Conservation (phyloP, 2,888 invertebrate species). For the Luperina nickerlii region DNA sequence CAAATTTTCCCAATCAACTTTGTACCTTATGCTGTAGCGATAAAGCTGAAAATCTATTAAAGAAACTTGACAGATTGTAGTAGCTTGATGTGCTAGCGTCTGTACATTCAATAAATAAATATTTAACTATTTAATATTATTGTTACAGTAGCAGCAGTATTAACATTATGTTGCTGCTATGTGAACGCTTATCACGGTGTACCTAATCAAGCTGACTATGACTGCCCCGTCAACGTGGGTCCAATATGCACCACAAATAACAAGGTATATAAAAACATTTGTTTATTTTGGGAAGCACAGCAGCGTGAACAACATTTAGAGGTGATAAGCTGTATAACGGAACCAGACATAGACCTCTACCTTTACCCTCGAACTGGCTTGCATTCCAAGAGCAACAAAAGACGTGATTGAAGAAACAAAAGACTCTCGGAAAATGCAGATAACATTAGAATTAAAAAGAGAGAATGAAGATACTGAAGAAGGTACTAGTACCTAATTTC, state of each 20-base stretch:
- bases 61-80: no score
- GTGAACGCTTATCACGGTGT: not conserved
- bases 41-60: no score
- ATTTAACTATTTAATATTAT: not conserved
- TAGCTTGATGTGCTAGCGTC: no score
- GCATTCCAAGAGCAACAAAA: no score
- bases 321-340: not conserved
- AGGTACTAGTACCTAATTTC: no score
- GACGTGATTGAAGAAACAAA: not conserved
- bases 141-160: conserved; percentile 30
- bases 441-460: no score
- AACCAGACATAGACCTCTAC: not conserved
- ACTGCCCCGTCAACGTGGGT: conserved; percentile 1
- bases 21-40: no score
- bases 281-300: conserved; percentile 7
- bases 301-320: not conserved
- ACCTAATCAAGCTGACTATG: accelerated
- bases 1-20: no score
- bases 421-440: not conserved
- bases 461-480: no score
- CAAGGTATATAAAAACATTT: conserved; percentile 2
- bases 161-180: conserved; percentile 1
- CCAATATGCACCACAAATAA: conserved; percentile 33
- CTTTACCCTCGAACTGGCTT: not conserved
- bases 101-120: conserved; percentile 1